Percentiles rank a stretch among this genome's conserved stretches.
Evolutionary conservation across 1,140 invertebrate species (phyloP).

Genomic region (Tetranychus urticae): DNA sequence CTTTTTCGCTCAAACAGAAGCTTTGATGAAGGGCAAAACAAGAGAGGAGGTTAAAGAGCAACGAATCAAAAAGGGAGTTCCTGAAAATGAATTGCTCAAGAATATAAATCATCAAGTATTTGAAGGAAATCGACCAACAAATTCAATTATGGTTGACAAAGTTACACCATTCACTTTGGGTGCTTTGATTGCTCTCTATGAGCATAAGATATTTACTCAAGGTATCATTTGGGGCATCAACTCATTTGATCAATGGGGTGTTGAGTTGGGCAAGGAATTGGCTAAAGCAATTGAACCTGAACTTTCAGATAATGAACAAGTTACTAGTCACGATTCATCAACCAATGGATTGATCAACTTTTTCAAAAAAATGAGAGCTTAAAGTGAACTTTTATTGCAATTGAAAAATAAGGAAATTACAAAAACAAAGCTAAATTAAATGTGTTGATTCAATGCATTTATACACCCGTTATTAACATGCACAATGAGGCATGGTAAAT

Average conservation of each 20-base stretch:
- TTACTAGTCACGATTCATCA: slow-evolving; percentile 50
- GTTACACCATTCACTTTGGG: slow-evolving; percentile 84
- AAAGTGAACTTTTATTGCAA: not conserved
- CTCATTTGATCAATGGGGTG: slow-evolving; percentile 98
- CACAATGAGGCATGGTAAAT: too few relatives aligned
- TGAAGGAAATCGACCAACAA: slow-evolving; percentile 86
- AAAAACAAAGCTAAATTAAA: too few relatives aligned
- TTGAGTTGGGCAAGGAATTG: slow-evolving; percentile 92
- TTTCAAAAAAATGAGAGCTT: slow-evolving; percentile 32
- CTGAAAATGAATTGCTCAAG: slow-evolving; percentile 33
- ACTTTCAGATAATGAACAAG: slow-evolving; percentile 35
- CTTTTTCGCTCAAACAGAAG: slow-evolving; percentile 96
- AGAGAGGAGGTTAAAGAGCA: slow-evolving; percentile 46
- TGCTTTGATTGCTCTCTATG: slow-evolving; percentile 90
- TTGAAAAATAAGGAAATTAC: too few relatives aligned
- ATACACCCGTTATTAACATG: too few relatives aligned
- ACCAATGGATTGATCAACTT: slow-evolving; percentile 90
- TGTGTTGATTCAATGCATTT: too few relatives aligned
- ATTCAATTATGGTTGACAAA: slow-evolving; percentile 83
- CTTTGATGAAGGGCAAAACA: slow-evolving; percentile 74
- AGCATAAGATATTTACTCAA: slow-evolving; percentile 97
- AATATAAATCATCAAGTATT: slow-evolving; percentile 91
- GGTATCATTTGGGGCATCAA: slow-evolving; percentile 98
- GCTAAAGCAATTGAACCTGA: slow-evolving; percentile 93
- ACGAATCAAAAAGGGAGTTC: slow-evolving; percentile 41